These are phyloP conservation scores for Sebastes taczanowskii DNA, from an alignment of 2,797 vertebrate species.

Conservation along the genomic window DNA sequence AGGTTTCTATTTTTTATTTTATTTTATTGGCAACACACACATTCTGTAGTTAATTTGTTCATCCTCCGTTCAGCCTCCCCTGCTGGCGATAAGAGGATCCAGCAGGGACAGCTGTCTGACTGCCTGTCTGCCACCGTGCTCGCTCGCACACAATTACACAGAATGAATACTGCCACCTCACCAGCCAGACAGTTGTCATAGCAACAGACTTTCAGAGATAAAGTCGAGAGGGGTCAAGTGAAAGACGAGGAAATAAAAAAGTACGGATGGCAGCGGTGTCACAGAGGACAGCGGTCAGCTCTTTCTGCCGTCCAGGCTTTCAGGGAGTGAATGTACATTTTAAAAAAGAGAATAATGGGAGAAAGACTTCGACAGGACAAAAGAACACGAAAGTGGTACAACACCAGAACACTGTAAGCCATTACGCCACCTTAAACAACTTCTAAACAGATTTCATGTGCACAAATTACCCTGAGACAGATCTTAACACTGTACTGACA, in stretches of 20 bases:
- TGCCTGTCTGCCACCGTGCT: constrained; percentile 29
- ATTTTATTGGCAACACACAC: constrained; percentile 19
- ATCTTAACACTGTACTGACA: not conserved
- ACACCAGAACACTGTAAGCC: not conserved
- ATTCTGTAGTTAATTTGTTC: constrained; percentile 58
- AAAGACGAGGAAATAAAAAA: constrained; percentile 42
- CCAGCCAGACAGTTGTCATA: constrained; percentile 65
- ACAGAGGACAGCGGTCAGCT: not conserved
- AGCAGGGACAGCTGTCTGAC: constrained; percentile 56
- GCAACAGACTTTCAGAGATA: constrained; percentile 65
- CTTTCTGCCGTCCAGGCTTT: not conserved
- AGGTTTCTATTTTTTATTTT: not conserved
- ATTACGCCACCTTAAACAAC: not conserved
- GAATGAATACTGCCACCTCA: constrained; percentile 40
- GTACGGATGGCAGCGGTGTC: constrained; percentile 7
- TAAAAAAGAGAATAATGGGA: not conserved
- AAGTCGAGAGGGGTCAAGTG: constrained; percentile 48
- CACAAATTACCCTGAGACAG: not conserved
- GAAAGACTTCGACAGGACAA: not conserved
- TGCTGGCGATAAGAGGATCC: constrained; percentile 66
- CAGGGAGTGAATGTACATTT: not conserved
- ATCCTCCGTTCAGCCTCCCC: constrained; percentile 59
- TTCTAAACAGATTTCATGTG: not conserved
- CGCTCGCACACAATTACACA: constrained; percentile 15
- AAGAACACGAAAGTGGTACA: not conserved